These are phyloP conservation scores for Eupsilia transversa DNA, from an alignment of 2,888 invertebrate genomes.

Conservation along the genomic window DNA sequence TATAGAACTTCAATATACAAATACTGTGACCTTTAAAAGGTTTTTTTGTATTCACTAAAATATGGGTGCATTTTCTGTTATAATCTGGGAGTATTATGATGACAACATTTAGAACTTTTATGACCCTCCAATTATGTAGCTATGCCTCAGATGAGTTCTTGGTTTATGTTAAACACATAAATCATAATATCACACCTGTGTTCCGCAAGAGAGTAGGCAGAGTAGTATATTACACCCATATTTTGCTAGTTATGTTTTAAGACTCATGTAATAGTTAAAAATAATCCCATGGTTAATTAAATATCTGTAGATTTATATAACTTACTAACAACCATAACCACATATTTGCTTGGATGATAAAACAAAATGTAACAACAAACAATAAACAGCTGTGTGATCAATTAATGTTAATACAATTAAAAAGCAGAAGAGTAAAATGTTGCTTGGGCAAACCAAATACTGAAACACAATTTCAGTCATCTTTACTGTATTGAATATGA, in stretches of 20 bases:
- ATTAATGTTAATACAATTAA: slow-evolving; percentile 11
- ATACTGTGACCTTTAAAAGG: not conserved
- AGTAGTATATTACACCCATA: not conserved
- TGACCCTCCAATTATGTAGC: not conserved
- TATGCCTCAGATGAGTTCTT: not conserved
- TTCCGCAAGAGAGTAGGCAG: not conserved
- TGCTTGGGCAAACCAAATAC: not conserved
- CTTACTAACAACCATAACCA: not conserved
- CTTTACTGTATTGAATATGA: not conserved
- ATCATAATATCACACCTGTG: not conserved
- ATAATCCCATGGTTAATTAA: not conserved
- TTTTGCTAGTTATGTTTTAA: not conserved
- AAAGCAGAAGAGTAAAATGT: slow-evolving; percentile 5
- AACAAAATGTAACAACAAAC: slow-evolving; percentile 2
- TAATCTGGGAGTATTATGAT: not conserved
- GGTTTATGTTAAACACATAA: not conserved
- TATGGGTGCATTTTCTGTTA: not conserved
- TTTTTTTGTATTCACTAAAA: not conserved
- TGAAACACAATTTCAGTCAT: not conserved
- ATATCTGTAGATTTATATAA: not conserved
- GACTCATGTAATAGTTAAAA: not conserved
- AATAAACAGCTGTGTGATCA: slow-evolving; percentile 27
- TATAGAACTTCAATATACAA: not conserved
- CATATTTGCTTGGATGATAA: slow-evolving; percentile 20
- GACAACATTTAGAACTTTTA: not conserved